These are phyloP conservation scores for Megaleporinus macrocephalus DNA, from an alignment of 2,113 vertebrate genomes.

Conservation along the genomic window DNA sequence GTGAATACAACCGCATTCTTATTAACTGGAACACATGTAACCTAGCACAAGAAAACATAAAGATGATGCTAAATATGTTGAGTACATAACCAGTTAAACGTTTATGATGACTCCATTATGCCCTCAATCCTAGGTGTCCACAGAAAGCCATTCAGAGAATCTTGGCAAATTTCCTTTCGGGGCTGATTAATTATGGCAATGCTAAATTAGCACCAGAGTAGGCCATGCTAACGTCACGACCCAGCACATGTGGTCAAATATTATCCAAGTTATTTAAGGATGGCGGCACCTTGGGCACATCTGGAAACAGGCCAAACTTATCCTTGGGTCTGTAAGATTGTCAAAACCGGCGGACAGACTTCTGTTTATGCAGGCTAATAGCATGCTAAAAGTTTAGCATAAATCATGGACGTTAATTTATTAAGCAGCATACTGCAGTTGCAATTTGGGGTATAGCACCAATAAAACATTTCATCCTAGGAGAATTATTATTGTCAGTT, in stretches of 20 bases:
- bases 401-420: conserved; percentile 59
- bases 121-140: not conserved
- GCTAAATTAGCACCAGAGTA: conserved; percentile 48
- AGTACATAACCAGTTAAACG: not conserved
- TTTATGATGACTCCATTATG: conserved; percentile 21
- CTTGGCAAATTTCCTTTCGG: conserved; percentile 41
- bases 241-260: conserved; percentile 29
- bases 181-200: conserved; percentile 36
- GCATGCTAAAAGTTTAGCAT: conserved; percentile 28
- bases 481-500: conserved; percentile 60
- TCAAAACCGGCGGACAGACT: conserved; percentile 23
- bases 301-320: conserved; percentile 43
- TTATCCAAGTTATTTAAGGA: conserved; percentile 22
- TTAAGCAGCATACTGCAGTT: conserved; percentile 56
- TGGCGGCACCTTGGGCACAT: conserved; percentile 5
- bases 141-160: conserved; percentile 43
- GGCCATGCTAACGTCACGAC: conserved; percentile 33
- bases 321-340: conserved; percentile 20
- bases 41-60: too few relatives aligned
- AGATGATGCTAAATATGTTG: not conserved
- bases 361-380: conserved; percentile 34
- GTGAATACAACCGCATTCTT: too few relatives aligned
- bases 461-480: conserved; percentile 64
- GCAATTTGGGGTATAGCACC: conserved; percentile 42
- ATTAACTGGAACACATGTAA: too few relatives aligned